Base-by-base conservation (phyloP, 2,797 vertebrate species). In the Loris lydekkerianus region DNA sequence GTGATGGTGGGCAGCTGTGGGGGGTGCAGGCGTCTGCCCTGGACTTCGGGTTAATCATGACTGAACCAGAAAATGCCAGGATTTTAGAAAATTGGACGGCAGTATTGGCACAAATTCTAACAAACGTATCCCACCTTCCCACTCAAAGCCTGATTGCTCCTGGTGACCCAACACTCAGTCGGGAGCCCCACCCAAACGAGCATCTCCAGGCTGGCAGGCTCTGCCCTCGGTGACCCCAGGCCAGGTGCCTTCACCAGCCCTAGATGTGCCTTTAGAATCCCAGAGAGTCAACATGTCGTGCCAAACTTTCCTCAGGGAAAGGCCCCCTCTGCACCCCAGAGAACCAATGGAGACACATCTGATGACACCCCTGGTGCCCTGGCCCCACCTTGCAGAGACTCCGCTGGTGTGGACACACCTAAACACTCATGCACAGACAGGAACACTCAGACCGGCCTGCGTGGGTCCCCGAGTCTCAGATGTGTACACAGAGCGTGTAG, bases 241-340 rank as follows among this genome's bases (percentile, higher is more conserved):
- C 61, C 13, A 2, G 1, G 13, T 17, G 43, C 13, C 23, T 6
- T 56, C 40, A 18, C 1, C 1, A 15, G 53, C n/a, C 37, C 31
- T 1, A 5, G 14, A 40, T 15, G 53, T 37, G 7, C 46, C 34
- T 65, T 34, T 37, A 20, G 7, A 4, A n/a, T 20, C 40, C 27
- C 29, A 63, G 65, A 58, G n/a, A 23, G 53, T 18, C 53, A 23
- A 6, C 18, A 3, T 0, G 9, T 31, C 1, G 5, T 6, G 63
- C 13, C 5, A 27, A 8, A 1, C 1, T 34, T 27, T 53, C 18
- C 65, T 63, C 69, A 23, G 27, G 31, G 31, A 2, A 34, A 34
- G 8, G 46, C n/a, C 43, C 31, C 3, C 3, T 63, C 46, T 1
- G 1, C 23, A 37, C 8, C 8, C 29, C 5, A 0, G 2, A 15